Conservation (phyloP, 1,140 invertebrate species). For the Pseudomyrmex pallidus region DNA sequence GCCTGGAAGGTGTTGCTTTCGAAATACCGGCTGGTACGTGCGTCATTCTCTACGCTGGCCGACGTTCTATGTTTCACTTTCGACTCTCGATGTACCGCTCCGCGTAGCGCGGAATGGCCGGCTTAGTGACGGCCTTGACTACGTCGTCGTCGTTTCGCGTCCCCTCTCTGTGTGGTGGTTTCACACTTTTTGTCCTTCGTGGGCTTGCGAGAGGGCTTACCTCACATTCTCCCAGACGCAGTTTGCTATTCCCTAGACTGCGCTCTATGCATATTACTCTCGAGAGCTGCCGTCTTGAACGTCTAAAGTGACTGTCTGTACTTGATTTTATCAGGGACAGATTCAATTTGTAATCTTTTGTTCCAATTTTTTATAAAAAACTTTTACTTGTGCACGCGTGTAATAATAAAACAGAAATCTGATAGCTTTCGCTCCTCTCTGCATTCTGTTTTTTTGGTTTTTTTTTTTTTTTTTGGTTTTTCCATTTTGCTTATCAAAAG, state of each 20-base stretch:
- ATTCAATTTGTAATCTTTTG: too few relatives aligned
- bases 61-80: conserved; percentile 72
- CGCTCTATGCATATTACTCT: conserved; percentile 11
- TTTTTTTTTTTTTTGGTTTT: too few relatives aligned
- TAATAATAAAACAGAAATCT: too few relatives aligned
- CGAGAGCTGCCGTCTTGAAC: conserved; percentile 32
- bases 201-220: conserved; percentile 25
- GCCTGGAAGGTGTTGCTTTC: conserved; percentile 67
- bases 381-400: too few relatives aligned
- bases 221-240: conserved; percentile 38
- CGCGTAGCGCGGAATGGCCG: conserved; percentile 64
- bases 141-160: conserved; percentile 54
- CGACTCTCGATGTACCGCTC: conserved; percentile 73
- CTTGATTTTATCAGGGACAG: too few relatives aligned
- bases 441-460: too few relatives aligned
- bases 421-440: too few relatives aligned
- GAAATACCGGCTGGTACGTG: conserved; percentile 68
- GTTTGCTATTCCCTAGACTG: not conserved
- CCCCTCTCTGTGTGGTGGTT: not conserved
- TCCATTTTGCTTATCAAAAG: too few relatives aligned
- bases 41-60: conserved; percentile 66
- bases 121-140: conserved; percentile 71
- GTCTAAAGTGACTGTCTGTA: too few relatives aligned
- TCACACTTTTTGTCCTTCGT: conserved; percentile 46
- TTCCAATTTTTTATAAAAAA: too few relatives aligned